phyloP scores from a whole-genome alignment of 2,797 vertebrate genomes.

The Vultur gryphus region DNA sequence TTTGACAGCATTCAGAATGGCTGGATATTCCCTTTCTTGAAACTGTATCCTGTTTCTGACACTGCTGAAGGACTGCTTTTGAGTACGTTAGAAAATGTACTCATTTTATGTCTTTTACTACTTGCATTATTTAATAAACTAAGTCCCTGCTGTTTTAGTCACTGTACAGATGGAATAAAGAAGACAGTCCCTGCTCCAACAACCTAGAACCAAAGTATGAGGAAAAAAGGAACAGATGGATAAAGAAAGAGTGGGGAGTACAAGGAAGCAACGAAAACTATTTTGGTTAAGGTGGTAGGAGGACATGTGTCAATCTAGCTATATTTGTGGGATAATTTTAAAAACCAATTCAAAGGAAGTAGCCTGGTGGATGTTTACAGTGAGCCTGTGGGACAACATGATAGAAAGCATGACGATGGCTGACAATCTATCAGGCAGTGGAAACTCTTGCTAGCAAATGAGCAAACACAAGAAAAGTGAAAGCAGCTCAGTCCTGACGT shows the following conservation, averaged over 20 bases:
- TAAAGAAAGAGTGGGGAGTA: slow-evolving; percentile 23
- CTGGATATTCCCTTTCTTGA: background rate
- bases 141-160: background rate
- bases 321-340: background rate
- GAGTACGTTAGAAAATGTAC: background rate
- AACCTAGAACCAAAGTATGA: background rate
- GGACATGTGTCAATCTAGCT: slow-evolving; percentile 51
- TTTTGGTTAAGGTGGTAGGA: slow-evolving; percentile 50
- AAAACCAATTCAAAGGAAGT: slow-evolving; percentile 2
- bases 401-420: background rate
- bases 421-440: background rate
- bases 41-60: background rate
- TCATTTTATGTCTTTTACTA: background rate
- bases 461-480: background rate
- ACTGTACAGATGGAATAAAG: background rate
- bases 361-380: slow-evolving; percentile 22
- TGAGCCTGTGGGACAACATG: background rate
- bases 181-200: background rate
- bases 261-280: slow-evolving; percentile 32
- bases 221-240: slow-evolving; percentile 52
- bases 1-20: background rate
- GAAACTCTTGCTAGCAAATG: slow-evolving; percentile 11
- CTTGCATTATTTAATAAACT: background rate
- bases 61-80: background rate
- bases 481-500: background rate